phyloP scores from a whole-genome alignment of 2,888 invertebrate genomes.

The Idaea aversata region DNA sequence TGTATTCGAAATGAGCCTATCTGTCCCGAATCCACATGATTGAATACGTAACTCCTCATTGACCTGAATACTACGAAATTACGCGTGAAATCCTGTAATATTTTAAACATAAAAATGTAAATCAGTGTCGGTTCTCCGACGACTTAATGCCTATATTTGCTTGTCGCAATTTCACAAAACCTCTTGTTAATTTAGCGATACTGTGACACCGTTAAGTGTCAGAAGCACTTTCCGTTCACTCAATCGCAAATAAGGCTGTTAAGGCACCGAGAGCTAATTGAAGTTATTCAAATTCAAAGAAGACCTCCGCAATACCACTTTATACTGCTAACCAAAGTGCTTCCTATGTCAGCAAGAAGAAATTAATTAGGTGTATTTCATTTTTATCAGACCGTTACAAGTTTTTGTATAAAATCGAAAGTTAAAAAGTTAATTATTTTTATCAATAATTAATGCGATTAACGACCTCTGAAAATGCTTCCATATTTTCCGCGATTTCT shows the following conservation, averaged over 20 bases:
- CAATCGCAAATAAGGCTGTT: constrained; percentile 5
- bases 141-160: background rate
- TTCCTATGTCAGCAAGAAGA: no score
- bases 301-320: no score
- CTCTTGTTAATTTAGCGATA: constrained; percentile 11
- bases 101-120: background rate
- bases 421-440: no score
- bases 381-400: no score
- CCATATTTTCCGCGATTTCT: no score
- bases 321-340: no score
- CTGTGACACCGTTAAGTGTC: constrained; percentile 17
- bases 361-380: no score
- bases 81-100: background rate
- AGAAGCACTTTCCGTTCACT: constrained; percentile 19
- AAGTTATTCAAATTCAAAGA: no score
- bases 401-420: no score
- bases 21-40: background rate
- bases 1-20: background rate
- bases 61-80: constrained; percentile 1
- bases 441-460: no score
- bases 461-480: no score
- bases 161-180: background rate
- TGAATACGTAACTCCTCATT: background rate
- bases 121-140: background rate
- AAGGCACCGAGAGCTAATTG: background rate